Evolutionary conservation across 2,888 invertebrate species (phyloP).

Genomic region (Plutella xylostella): DNA sequence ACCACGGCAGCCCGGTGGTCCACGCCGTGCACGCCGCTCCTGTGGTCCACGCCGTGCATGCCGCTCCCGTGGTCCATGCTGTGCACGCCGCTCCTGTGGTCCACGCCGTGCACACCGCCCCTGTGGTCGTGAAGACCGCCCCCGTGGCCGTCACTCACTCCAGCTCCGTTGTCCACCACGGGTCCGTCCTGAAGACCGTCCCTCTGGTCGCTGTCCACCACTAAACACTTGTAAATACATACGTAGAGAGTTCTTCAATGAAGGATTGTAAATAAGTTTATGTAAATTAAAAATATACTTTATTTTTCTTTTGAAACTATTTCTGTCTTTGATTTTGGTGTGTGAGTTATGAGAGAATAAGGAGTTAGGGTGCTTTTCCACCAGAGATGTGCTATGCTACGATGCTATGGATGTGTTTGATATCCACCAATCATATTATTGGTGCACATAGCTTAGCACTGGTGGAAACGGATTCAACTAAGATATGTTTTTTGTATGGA

Average conservation of each 20-base stretch:
- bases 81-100: constrained; percentile 32
- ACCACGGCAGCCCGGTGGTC: constrained; percentile 48
- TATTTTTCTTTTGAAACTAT: too few species aligned
- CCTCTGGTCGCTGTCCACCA: constrained; percentile 48
- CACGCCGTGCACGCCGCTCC: constrained; percentile 32
- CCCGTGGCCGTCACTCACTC: constrained; percentile 45
- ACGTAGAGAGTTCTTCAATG: constrained; percentile 8
- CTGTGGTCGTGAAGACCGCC: constrained; percentile 26
- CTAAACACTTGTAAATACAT: too few species aligned
- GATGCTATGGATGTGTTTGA: too few species aligned
- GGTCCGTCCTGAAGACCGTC: constrained; percentile 44
- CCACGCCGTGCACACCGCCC: constrained; percentile 20
- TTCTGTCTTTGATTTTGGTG: too few species aligned
- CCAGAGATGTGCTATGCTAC: too few species aligned
- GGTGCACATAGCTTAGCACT: too few species aligned
- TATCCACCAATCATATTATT: too few species aligned
- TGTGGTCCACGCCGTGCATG: constrained; percentile 33
- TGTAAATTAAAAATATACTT: too few species aligned
- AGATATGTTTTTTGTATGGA: too few species aligned
- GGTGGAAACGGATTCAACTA: too few species aligned
- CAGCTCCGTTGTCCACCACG: constrained; percentile 50
- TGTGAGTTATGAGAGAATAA: too few species aligned
- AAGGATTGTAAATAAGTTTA: background rate
- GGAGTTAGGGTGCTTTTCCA: too few species aligned
- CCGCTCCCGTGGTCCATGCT: constrained; percentile 27